Evolutionary conservation across 2,797 vertebrate species (phyloP).

Genomic region (Phoebastria nigripes): DNA sequence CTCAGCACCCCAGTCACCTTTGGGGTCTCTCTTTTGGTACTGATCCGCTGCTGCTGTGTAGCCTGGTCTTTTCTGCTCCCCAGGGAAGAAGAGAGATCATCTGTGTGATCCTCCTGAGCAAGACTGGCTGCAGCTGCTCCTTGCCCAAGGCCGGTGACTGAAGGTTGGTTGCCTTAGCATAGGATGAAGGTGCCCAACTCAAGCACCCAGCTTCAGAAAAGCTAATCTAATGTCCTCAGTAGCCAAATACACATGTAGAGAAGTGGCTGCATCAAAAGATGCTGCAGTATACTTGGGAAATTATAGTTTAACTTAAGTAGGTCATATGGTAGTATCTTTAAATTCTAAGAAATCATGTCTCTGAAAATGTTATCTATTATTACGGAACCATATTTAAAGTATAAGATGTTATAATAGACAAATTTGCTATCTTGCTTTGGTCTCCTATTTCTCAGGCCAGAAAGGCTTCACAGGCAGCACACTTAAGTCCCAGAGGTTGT

Average conservation of each 20-base stretch:
- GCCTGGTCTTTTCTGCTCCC: background rate
- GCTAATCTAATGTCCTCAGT: background rate
- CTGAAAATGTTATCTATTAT: too few relatives aligned
- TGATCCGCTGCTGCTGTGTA: accelerated
- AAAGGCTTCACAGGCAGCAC: too few relatives aligned
- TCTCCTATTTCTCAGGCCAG: too few relatives aligned
- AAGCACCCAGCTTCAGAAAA: background rate
- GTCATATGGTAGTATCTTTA: too few relatives aligned
- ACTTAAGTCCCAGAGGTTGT: too few relatives aligned
- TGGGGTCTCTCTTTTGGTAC: background rate
- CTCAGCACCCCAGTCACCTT: background rate
- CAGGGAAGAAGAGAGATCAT: background rate
- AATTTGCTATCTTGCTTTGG: too few relatives aligned
- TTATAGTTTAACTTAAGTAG: too few relatives aligned
- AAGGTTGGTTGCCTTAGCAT: background rate
- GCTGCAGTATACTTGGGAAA: too few relatives aligned
- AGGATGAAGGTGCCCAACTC: background rate
- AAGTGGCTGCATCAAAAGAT: background rate
- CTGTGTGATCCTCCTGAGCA: background rate
- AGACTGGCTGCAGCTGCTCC: background rate
- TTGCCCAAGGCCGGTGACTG: background rate
- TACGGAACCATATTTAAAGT: too few relatives aligned
- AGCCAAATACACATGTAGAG: accelerated
- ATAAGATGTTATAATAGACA: too few relatives aligned
- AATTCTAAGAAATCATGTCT: too few relatives aligned